A percentile compares a stretch with the other conserved stretches of the same genome.
phyloP scores from a whole-genome alignment of 2,113 vertebrate species.

The Suricata suricatta region DNA sequence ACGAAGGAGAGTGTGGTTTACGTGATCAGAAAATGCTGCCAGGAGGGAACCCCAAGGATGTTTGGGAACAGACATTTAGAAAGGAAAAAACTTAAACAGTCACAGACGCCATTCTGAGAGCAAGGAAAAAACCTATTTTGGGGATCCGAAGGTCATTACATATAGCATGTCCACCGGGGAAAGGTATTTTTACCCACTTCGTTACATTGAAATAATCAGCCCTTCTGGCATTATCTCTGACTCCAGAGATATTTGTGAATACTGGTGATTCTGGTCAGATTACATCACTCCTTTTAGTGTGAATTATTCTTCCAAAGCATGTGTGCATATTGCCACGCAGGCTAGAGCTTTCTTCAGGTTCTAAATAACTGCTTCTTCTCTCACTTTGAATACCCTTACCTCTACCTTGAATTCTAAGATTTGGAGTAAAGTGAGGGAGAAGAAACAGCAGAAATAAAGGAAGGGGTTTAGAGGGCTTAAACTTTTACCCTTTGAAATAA shows the following conservation, averaged over 20 bases:
- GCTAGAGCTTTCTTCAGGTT: background rate
- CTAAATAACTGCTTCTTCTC: background rate
- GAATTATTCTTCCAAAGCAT: background rate
- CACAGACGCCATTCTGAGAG: background rate
- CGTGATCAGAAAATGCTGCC: background rate
- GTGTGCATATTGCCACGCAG: background rate
- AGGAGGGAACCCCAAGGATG: background rate
- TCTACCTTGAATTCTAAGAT: slow-evolving; percentile 4
- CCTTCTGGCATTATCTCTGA: background rate
- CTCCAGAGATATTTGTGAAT: background rate
- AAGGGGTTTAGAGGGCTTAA: background rate
- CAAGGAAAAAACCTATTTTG: background rate
- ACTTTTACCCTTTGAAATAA: slow-evolving; percentile 37
- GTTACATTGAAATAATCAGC: background rate
- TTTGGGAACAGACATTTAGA: background rate
- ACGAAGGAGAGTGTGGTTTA: background rate
- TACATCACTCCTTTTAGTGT: background rate
- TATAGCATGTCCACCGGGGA: background rate
- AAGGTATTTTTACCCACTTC: background rate
- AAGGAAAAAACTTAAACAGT: background rate
- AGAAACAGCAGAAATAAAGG: background rate
- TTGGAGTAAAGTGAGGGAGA: background rate
- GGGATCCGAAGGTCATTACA: background rate
- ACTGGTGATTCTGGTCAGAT: background rate
- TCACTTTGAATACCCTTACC: background rate